Evolutionary conservation across 1,140 invertebrate species (phyloP).

Genomic region (Phortica variegata): DNA sequence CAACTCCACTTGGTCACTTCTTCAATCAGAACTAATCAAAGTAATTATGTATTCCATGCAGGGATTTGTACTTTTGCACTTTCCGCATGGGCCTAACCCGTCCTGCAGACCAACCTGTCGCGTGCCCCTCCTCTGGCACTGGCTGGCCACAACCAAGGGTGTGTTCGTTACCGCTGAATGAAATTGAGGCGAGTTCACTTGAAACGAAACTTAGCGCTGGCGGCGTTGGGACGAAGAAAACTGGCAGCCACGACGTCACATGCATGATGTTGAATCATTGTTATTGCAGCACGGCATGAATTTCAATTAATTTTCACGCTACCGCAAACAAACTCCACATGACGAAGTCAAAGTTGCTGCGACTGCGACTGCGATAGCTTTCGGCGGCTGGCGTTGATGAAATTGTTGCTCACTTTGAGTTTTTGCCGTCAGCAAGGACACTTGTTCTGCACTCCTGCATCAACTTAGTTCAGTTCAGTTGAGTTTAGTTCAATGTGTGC

Average conservation of each 20-base stretch:
- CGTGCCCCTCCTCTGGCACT: too few relatives aligned
- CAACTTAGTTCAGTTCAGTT: too few relatives aligned
- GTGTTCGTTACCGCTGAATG: too few relatives aligned
- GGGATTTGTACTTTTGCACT: constrained; percentile 57
- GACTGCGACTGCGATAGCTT: too few relatives aligned
- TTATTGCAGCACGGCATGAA: constrained; percentile 53
- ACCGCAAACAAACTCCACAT: constrained; percentile 25
- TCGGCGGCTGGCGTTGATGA: constrained; percentile 47
- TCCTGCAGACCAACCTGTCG: too few relatives aligned
- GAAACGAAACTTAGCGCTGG: too few relatives aligned
- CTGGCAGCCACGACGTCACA: background rate
- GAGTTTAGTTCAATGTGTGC: too few relatives aligned
- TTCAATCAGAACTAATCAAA: constrained; percentile 40
- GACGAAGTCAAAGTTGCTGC: too few relatives aligned
- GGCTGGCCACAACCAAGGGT: background rate
- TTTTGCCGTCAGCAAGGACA: constrained; percentile 52
- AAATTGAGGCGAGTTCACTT: too few relatives aligned
- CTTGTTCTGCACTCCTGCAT: constrained; percentile 7
- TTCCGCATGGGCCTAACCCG: constrained; percentile 30
- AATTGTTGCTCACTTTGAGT: constrained; percentile 54
- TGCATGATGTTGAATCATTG: constrained; percentile 51
- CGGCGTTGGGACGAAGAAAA: background rate
- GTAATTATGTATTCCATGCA: constrained; percentile 46
- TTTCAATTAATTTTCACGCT: constrained; percentile 53
- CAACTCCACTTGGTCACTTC: constrained; percentile 3